Conservation (phyloP, 2,888 invertebrate genomes). For the Erynnis tages region DNA sequence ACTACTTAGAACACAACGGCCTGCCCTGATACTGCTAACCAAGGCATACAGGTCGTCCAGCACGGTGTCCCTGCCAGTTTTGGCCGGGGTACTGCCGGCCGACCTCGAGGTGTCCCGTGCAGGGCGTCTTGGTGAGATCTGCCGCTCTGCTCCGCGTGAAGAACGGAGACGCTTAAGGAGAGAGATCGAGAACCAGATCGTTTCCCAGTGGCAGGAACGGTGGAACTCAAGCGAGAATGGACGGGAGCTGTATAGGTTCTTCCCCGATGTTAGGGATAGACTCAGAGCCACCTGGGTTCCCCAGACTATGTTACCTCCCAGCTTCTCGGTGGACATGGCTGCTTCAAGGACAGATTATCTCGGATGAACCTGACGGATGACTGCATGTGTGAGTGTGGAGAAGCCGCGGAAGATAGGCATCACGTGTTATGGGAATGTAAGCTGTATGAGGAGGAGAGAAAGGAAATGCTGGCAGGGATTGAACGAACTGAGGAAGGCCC, state of each 20-base stretch:
- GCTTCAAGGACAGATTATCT: constrained; percentile 30
- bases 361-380: constrained; percentile 28
- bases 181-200: not conserved
- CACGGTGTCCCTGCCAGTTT: constrained; percentile 36
- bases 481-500: not conserved
- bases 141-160: not conserved
- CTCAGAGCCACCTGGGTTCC: constrained; percentile 31
- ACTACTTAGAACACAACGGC: constrained; percentile 25
- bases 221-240: constrained; percentile 31
- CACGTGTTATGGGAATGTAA: constrained; percentile 28
- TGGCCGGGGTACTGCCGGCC: constrained; percentile 38
- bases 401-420: constrained; percentile 11
- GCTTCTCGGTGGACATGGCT: constrained; percentile 36
- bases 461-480: not conserved
- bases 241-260: constrained; percentile 33
- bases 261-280: constrained; percentile 35
- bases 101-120: constrained; percentile 34
- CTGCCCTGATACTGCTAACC: constrained; percentile 26
- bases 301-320: constrained; percentile 36
- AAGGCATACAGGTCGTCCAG: constrained; percentile 40
- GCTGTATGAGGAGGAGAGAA: constrained; percentile 5
- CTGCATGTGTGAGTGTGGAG: constrained; percentile 25
- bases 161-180: not conserved
- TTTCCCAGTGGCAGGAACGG: constrained; percentile 32
- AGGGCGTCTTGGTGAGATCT: constrained; percentile 11